A percentile compares a stretch with the other conserved stretches of the same genome.
phyloP scores from a whole-genome alignment of 2,888 invertebrate species.

The Hesperia comma region DNA sequence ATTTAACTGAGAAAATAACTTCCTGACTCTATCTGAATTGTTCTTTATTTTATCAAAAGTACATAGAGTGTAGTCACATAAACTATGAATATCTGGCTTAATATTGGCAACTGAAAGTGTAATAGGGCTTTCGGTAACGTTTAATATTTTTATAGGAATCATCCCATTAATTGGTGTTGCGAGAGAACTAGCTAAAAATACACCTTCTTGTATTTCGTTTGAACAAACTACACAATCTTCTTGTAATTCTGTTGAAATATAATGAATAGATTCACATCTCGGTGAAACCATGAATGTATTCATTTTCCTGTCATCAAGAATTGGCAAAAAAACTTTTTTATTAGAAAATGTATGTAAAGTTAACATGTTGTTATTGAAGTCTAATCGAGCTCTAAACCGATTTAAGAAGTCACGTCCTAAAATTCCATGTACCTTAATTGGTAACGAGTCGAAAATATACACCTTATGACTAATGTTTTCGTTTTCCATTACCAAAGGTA shows the following conservation, averaged over 20 bases:
- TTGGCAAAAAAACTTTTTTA: background rate
- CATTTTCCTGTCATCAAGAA: background rate
- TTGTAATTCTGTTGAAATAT: background rate
- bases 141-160: background rate
- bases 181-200: background rate
- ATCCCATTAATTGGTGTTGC: conserved; percentile 10
- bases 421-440: background rate
- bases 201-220: background rate
- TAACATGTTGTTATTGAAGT: conserved; percentile 1
- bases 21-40: conserved; percentile 22
- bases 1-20: conserved; percentile 21
- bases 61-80: background rate
- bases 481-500: background rate
- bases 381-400: background rate
- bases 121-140: background rate
- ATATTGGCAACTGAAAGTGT: background rate
- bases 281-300: background rate
- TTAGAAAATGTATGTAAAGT: conserved; percentile 1
- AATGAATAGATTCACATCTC: background rate
- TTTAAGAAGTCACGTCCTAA: conserved; percentile 1
- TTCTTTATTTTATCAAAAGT: background rate
- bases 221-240: background rate
- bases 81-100: background rate
- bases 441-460: background rate
- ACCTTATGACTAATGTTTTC: background rate